Evolutionary conservation across 1,140 invertebrate genomes (phyloP), one percentile per base, ranked within the genome.

Genomic region (Drosophila kepulauana): DNA sequence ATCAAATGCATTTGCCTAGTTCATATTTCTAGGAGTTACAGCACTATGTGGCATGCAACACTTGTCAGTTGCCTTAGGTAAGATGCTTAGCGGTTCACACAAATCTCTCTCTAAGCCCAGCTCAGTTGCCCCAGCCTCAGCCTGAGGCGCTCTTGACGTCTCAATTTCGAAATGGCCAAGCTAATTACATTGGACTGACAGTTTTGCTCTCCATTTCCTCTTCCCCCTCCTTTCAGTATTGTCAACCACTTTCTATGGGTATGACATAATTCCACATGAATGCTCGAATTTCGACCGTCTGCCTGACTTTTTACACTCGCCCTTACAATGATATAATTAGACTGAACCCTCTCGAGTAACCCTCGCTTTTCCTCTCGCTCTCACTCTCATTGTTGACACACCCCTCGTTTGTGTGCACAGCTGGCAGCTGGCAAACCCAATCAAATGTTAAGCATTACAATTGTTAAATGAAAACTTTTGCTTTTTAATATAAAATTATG

Each of bases 401-500:
- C 81, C 81, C 81, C 82, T 74, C 84, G 80, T 70, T 88, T 88
- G 81, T 81, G 54, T 81, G 85, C 84, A 72, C 84, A 88, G 84
- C 84, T 88, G 84, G 85, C 81, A 54, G 75, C 6, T 48, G 45
- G 54, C 4, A 56, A 65, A 64, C 66, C 65, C 70, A 84, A 84
- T 71, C 69, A 82, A 88, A 87, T 77, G 79, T 75, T 54, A 67
- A 67, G 81, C 72, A 49, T 78, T 73, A 75, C 77, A 79, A 82
- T 88, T 84, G 84, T 82, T 67, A 75, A 89, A 84, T 87, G 73
- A 72, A 87, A 87, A 89, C 66, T 80, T 79, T 38, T 79, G 74
- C 72, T 70, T 66, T 78, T 84, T 89, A 84, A 89, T 89, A 70
- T 69, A 58, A 88, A 84, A 84, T 87, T 88, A 88, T 88, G 84